Base-by-base conservation (phyloP, 2,888 invertebrate species). In the Aethes cnicana region DNA sequence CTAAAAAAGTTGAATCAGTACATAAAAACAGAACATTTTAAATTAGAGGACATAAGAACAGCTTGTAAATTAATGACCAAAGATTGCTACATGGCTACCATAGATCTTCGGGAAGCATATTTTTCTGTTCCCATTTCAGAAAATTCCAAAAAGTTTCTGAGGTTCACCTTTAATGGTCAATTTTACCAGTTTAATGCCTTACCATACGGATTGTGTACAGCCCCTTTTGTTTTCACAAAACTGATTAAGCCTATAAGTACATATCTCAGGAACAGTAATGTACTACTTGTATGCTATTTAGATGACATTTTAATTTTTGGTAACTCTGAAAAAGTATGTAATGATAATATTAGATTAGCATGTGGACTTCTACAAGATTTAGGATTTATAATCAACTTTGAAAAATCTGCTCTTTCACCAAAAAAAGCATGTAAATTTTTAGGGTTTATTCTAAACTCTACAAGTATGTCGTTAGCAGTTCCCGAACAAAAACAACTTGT, bases 41-140 rank as follows among this genome's bases (percentile, higher is more conserved):
- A 56, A 25, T 20, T 56, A 20, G 55, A 58, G 43, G 58, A 58
- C 18, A 12, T 44, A 8, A 21, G 57, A 6, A 50, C 52, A 16
- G 43, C 43, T 1, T 43, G 46, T 23, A 53, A 50, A 36, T 16
- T 57, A 12, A 23, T 57, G 12, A 9, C 17, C 2, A 18, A 18
- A 9, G 21, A 42, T 39, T 17, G 33, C 11, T 53, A 28, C 23
- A 37, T 53, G 33, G 43, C 37, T 12, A 47, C 46, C 11, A 14
- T 55, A n/a, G 52, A 57, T 44, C 18, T 57, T 1, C 37, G 43
- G 36, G 52, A 57, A 21, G 54, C 54, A 3, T 57, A 55, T 28
- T 49, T 41, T 47, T 36, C 43, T 9, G 6, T 55, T n/a, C 37
- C 26, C 7, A 41, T 54, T 5, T 11, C 36, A 28, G 23, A 46